Evolutionary conservation across 1,140 invertebrate species (phyloP), one percentile per base, ranked within the genome.

Genomic region (Colletes gigas): DNA sequence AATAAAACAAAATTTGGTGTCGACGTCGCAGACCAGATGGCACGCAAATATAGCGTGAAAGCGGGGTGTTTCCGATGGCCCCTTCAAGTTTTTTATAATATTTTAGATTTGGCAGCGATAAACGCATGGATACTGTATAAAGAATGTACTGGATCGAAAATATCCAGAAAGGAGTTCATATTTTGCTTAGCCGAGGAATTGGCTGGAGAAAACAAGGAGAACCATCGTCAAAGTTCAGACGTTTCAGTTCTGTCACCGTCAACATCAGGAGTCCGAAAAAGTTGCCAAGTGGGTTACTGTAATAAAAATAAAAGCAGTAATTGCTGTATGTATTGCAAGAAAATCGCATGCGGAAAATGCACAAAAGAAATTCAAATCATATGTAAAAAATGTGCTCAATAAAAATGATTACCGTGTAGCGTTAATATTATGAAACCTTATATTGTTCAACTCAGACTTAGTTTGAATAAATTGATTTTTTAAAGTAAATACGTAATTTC

Each of bases 1-100:
- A 87, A 83, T 55, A 80, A 78, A 59, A 88, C 86, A 55, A 79
- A 68, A 66, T 84, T 90, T n/a, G n/a, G n/a, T n/a, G n/a, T n/a
- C n/a, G n/a, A n/a, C n/a, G n/a, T n/a, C n/a, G n/a, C n/a, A n/a
- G n/a, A n/a, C n/a, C n/a, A n/a, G n/a, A n/a, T n/a, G n/a, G n/a
- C n/a, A n/a, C n/a, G n/a, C n/a, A n/a, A n/a, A n/a, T n/a, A n/a
- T n/a, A n/a, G n/a, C n/a, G n/a, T n/a, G n/a, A n/a, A n/a, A n/a
- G n/a, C n/a, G 60, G 69, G n/a, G n/a, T n/a, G n/a, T n/a, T n/a
- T n/a, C n/a, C n/a, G n/a, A n/a, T n/a, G n/a, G n/a, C n/a, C n/a
- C n/a, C n/a, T n/a, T n/a, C n/a, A n/a, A n/a, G n/a, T n/a, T n/a
- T n/a, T n/a, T n/a, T n/a, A n/a, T n/a, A n/a, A n/a, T n/a, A n/a